Evolutionary conservation across 2,888 invertebrate genomes (phyloP).

Genomic region (Papilio protenor): DNA sequence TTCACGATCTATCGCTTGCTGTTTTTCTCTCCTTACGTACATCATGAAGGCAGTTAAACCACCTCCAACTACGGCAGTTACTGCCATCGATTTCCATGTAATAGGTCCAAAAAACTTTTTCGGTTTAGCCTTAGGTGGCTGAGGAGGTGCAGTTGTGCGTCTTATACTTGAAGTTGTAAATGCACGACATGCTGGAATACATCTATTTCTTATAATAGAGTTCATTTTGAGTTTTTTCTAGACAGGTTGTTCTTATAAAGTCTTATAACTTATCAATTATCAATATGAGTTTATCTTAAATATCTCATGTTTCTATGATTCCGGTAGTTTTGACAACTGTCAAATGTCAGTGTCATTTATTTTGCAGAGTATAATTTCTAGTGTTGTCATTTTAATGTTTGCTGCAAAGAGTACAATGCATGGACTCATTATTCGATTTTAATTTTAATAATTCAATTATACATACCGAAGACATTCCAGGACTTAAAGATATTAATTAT

Average conservation of each 20-base stretch:
- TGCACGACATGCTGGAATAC: conserved; percentile 58
- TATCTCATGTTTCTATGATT: conserved; percentile 20
- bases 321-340: conserved; percentile 6
- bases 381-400: not conserved
- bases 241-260: not conserved
- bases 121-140: conserved; percentile 65
- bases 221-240: conserved; percentile 61
- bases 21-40: conserved; percentile 92
- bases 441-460: not conserved
- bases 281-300: conserved; percentile 41
- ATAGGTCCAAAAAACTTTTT: conserved; percentile 85
- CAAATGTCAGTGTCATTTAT: conserved; percentile 2
- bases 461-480: not conserved
- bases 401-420: not conserved
- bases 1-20: conserved; percentile 88
- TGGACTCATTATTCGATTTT: not conserved
- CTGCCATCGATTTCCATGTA: conserved; percentile 91
- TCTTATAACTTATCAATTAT: conserved; percentile 43
- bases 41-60: conserved; percentile 88
- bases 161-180: conserved; percentile 67
- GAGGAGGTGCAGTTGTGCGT: conserved; percentile 68
- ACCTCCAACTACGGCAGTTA: conserved; percentile 87
- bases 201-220: conserved; percentile 62
- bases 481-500: too few relatives aligned
- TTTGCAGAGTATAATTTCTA: not conserved